Conservation (phyloP, 1,140 invertebrate species). For the Drosophila willistoni region DNA sequence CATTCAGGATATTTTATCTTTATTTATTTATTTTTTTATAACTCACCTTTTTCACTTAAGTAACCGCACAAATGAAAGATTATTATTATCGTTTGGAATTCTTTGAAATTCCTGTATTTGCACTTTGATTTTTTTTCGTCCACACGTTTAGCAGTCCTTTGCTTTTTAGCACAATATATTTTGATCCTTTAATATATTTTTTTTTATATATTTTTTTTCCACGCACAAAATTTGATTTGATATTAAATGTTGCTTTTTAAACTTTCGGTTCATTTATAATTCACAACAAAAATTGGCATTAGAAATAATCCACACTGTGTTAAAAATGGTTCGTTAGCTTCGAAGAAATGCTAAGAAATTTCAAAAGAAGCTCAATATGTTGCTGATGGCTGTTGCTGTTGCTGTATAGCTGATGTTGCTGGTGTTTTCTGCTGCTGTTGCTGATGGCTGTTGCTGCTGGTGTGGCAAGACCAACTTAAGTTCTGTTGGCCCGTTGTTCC, state of each 20-base stretch:
- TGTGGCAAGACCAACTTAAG: slow-evolving; percentile 43
- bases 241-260: slow-evolving; percentile 25
- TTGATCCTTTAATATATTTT: slow-evolving; percentile 43
- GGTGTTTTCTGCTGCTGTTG: slow-evolving; percentile 2
- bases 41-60: slow-evolving; percentile 75
- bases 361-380: slow-evolving; percentile 36
- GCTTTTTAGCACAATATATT: slow-evolving; percentile 44
- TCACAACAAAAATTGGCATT: slow-evolving; percentile 26
- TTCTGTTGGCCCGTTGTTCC: slow-evolving; percentile 52
- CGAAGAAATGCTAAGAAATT: slow-evolving; percentile 53
- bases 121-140: slow-evolving; percentile 47
- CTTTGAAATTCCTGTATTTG: slow-evolving; percentile 33
- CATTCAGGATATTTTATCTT: slow-evolving; percentile 5
- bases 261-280: slow-evolving; percentile 41
- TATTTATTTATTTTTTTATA: slow-evolving; percentile 27
- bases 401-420: slow-evolving; percentile 22
- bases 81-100: slow-evolving; percentile 44
- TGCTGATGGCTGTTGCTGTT: slow-evolving; percentile 25
- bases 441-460: slow-evolving; percentile 17
- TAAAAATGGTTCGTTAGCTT: slow-evolving; percentile 56
- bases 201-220: slow-evolving; percentile 41
- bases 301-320: slow-evolving; percentile 65
- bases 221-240: slow-evolving; percentile 60
- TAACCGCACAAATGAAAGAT: slow-evolving; percentile 48
- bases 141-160: slow-evolving; percentile 58